Conservation (phyloP, 2,888 invertebrate species). For the Caenorhabditis uteleia region DNA sequence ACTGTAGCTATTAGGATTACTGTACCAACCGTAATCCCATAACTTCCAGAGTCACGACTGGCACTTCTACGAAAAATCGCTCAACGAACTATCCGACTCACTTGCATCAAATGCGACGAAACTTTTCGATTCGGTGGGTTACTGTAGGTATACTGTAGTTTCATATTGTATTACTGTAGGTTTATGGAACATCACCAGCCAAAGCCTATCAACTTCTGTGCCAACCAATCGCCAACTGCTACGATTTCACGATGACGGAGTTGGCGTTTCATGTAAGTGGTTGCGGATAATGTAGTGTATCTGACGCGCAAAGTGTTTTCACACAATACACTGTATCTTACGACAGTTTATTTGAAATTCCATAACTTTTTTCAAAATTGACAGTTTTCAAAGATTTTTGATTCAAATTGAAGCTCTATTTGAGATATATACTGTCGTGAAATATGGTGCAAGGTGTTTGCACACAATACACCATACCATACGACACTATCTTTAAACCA, state of each 20-base stretch:
- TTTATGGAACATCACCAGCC: constrained; percentile 37
- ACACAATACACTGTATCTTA: too few species aligned
- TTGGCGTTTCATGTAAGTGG: constrained; percentile 61
- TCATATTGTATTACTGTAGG: too few species aligned
- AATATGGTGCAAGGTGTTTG: too few species aligned
- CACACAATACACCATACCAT: too few species aligned
- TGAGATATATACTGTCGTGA: not conserved
- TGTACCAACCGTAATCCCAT: too few species aligned
- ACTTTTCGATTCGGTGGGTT: constrained; percentile 47
- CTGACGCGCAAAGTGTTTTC: too few species aligned
- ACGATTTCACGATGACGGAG: constrained; percentile 56
- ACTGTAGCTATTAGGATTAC: too few species aligned
- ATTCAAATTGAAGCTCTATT: not conserved
- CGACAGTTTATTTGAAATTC: not conserved
- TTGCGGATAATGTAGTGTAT: too few species aligned
- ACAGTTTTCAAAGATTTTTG: too few species aligned
- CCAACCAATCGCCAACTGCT: constrained; percentile 50
- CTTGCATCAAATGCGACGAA: constrained; percentile 46
- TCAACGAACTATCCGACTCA: constrained; percentile 45
- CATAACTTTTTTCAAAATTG: not conserved
- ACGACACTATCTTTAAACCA: too few species aligned
- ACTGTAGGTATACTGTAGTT: too few species aligned
- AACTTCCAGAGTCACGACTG: constrained; percentile 62
- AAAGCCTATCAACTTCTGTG: constrained; percentile 64
- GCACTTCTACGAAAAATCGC: constrained; percentile 63